These are phyloP conservation scores for Corella eumyota DNA, from an alignment of 23 tunicate species.

Conservation along the genomic window DNA sequence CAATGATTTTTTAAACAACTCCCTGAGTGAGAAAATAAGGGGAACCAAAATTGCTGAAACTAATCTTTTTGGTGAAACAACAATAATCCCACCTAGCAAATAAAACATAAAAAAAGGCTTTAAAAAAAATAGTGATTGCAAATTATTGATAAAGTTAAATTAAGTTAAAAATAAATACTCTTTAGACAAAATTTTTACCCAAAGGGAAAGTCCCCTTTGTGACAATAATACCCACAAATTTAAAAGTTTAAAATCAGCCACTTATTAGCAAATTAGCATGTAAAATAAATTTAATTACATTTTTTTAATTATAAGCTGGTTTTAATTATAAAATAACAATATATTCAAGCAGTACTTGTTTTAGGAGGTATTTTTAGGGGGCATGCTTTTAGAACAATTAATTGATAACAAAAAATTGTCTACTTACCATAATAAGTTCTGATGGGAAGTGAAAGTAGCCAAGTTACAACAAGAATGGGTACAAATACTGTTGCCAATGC, in stretches of 20 bases:
- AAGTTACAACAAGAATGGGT: conserved; percentile 32
- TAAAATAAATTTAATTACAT: background rate
- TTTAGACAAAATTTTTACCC: no score
- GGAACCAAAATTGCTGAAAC: conserved; percentile 23
- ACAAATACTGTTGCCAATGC: conserved; percentile 22
- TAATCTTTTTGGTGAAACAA: conserved; percentile 46
- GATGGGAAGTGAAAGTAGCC: conserved; percentile 51
- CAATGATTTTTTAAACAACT: conserved; percentile 15
- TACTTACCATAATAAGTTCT: conserved; percentile 54
- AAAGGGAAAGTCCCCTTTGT: no score
- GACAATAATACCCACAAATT: no score
- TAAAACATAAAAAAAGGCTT: background rate
- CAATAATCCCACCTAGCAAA: conserved; percentile 37
- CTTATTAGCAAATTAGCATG: no score
- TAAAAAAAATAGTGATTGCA: no score
- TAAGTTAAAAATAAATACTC: no score
- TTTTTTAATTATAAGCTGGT: background rate
- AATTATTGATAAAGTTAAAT: no score
- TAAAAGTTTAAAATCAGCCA: no score
- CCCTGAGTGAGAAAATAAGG: conserved; percentile 28
- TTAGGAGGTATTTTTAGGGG: no score
- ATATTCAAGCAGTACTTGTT: background rate
- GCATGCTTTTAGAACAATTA: no score
- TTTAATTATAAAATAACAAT: background rate
- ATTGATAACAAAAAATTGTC: no score